Evolutionary conservation across 2,113 vertebrate genomes (phyloP).

Genomic region (Trematomus loennbergii): DNA sequence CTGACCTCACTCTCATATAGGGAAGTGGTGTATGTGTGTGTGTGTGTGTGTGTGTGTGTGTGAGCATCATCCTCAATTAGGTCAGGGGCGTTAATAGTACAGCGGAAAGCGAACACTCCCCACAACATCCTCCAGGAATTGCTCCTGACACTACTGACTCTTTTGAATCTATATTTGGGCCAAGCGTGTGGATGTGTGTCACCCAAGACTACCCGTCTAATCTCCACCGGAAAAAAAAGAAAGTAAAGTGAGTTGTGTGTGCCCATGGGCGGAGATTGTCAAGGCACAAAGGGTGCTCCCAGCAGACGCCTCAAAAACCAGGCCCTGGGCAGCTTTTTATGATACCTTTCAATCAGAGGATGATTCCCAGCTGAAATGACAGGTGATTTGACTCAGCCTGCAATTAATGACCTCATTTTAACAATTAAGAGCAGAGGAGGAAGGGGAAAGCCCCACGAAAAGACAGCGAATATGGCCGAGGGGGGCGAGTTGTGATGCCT

Average conservation of each 20-base stretch:
- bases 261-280: conserved; percentile 76
- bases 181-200: conserved; percentile 81
- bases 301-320: conserved; percentile 65
- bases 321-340: conserved; percentile 78
- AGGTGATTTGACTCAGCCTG: conserved; percentile 83
- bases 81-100: conserved; percentile 80
- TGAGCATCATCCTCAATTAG: conserved; percentile 79
- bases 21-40: conserved; percentile 46
- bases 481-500: conserved; percentile 47
- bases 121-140: conserved; percentile 81
- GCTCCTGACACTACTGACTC: conserved; percentile 79
- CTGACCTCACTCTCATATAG: conserved; percentile 72
- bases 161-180: conserved; percentile 82
- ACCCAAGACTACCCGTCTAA: conserved; percentile 71
- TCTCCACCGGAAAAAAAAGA: conserved; percentile 50
- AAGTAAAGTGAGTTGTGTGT: conserved; percentile 62
- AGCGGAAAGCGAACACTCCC: conserved; percentile 67
- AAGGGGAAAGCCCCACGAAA: conserved; percentile 62
- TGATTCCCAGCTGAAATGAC: conserved; percentile 82
- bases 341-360: conserved; percentile 84
- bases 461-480: conserved; percentile 16
- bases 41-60: conserved; percentile 44
- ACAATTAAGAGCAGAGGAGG: conserved; percentile 83
- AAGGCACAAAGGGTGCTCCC: conserved; percentile 77
- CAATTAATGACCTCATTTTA: conserved; percentile 86